Evolutionary conservation across 2,113 vertebrate species (phyloP).

Genomic region (Cettia cetti): DNA sequence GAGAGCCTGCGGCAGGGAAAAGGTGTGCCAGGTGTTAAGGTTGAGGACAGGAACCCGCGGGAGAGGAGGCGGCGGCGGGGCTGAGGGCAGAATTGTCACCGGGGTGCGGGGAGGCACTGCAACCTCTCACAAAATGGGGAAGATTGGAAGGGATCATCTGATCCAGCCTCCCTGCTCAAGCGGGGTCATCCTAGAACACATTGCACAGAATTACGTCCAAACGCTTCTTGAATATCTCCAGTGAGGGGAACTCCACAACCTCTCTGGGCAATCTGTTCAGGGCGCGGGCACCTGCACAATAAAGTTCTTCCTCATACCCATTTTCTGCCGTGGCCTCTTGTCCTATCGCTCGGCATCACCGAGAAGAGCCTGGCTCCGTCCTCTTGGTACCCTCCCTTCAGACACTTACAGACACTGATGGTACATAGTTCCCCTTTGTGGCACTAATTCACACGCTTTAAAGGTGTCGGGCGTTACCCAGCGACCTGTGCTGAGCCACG

Average conservation of each 20-base stretch:
- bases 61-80: neutral
- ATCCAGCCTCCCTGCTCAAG: neutral
- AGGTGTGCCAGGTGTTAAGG: too few relatives aligned
- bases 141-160: neutral
- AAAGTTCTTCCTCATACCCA: neutral
- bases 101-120: too few relatives aligned
- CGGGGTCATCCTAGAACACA: neutral
- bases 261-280: neutral
- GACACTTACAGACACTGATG: too few relatives aligned
- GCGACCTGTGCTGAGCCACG: too few relatives aligned
- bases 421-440: neutral
- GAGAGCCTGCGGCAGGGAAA: neutral
- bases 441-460: neutral
- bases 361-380: neutral
- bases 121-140: neutral
- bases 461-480: neutral
- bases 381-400: neutral
- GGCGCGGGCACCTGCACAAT: neutral
- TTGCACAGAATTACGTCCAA: neutral
- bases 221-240: neutral
- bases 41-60: accelerated
- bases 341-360: neutral
- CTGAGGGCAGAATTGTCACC: neutral
- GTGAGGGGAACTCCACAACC: neutral
- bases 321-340: neutral